These are phyloP conservation scores for Drosophila subobscura DNA, from an alignment of 1,140 invertebrate genomes.

Conservation along the genomic window DNA sequence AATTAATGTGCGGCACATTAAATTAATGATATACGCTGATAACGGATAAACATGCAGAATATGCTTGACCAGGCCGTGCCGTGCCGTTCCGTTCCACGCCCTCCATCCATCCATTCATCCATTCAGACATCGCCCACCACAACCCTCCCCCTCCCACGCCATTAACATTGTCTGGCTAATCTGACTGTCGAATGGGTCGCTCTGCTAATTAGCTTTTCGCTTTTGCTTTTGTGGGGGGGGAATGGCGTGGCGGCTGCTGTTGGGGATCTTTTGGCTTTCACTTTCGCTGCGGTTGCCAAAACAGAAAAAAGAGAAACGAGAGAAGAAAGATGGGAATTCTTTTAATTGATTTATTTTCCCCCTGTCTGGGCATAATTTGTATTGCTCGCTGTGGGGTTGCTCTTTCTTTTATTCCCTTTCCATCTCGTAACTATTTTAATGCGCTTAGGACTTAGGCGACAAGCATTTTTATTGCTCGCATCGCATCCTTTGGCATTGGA, in stretches of 20 bases:
- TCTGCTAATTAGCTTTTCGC: conserved; percentile 71
- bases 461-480: conserved; percentile 58
- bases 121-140: background rate
- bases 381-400: background rate
- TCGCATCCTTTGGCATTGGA: too few relatives aligned
- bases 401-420: background rate
- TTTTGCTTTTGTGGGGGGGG: background rate
- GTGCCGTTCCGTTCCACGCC: conserved; percentile 12
- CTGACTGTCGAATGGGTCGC: conserved; percentile 34
- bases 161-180: conserved; percentile 17
- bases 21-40: conserved; percentile 78
- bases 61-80: conserved; percentile 39
- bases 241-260: too few relatives aligned
- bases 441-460: conserved; percentile 57
- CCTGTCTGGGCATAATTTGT: conserved; percentile 33
- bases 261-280: conserved; percentile 32
- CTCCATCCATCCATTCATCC: too few relatives aligned
- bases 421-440: conserved; percentile 64
- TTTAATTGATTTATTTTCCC: conserved; percentile 77
- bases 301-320: background rate
- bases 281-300: conserved; percentile 36
- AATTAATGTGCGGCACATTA: conserved; percentile 67
- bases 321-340: conserved; percentile 43
- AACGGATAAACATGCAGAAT: conserved; percentile 50
- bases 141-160: background rate